Percentiles rank a stretch among this genome's conserved stretches.
phyloP scores from a whole-genome alignment of 2,797 vertebrate genomes.

The Ctenochaetus hawaiiensis region DNA sequence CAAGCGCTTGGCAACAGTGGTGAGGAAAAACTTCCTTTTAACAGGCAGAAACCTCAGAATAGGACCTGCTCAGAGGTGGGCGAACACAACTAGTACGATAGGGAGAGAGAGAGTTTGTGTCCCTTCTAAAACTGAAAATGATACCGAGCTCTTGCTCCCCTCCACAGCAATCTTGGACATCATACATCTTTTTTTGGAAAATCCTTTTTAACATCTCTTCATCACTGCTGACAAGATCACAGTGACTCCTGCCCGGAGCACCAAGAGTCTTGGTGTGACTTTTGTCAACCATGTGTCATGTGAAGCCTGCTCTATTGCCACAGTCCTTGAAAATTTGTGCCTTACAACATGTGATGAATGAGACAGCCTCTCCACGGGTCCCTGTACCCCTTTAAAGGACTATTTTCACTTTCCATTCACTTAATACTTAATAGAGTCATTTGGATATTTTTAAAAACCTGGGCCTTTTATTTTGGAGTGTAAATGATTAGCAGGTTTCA shows the following conservation, averaged over 20 bases:
- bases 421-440: neutral
- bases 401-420: neutral
- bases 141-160: neutral
- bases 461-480: neutral
- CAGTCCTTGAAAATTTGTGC: conserved; percentile 10
- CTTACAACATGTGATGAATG: conserved; percentile 6
- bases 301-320: conserved; percentile 29
- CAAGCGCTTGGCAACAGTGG: too few relatives aligned
- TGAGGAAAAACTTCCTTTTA: too few relatives aligned
- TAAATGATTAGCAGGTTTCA: too few relatives aligned
- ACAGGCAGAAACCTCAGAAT: too few relatives aligned
- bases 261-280: conserved; percentile 34
- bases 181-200: conserved; percentile 26
- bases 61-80: too few relatives aligned
- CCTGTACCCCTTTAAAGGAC: neutral
- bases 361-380: conserved; percentile 4
- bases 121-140: conserved; percentile 1
- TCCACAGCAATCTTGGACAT: conserved; percentile 22
- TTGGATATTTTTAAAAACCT: neutral
- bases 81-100: too few relatives aligned
- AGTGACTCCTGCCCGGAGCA: conserved; percentile 41
- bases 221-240: conserved; percentile 48
- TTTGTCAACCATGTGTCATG: conserved; percentile 39
- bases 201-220: conserved; percentile 41
- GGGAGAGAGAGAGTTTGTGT: too few relatives aligned